Evolutionary conservation across 2,888 invertebrate genomes (phyloP).

Genomic region (Stenolophus ochropezus): DNA sequence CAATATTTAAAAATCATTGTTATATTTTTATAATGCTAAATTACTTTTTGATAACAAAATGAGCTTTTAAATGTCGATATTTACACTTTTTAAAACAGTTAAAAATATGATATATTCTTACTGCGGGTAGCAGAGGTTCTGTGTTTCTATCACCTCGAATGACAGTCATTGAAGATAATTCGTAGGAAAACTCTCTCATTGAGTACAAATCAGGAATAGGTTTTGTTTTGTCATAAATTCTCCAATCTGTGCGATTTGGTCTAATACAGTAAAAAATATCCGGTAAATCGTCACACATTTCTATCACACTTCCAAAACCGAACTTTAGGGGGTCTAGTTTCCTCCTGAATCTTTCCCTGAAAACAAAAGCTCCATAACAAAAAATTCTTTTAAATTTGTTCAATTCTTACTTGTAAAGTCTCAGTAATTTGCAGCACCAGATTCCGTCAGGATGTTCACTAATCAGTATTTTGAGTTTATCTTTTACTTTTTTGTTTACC

Average conservation of each 20-base stretch:
- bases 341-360: slow-evolving; percentile 66
- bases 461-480: slow-evolving; percentile 69
- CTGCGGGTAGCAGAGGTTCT: slow-evolving; percentile 61
- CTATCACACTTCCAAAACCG: slow-evolving; percentile 68
- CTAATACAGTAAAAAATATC: slow-evolving; percentile 68
- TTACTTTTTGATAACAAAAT: no score
- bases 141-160: not conserved
- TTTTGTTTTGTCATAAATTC: slow-evolving; percentile 68
- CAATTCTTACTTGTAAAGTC: slow-evolving; percentile 72
- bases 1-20: no score
- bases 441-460: slow-evolving; percentile 72
- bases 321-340: slow-evolving; percentile 67
- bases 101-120: not conserved
- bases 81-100: not conserved
- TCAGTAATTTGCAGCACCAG: slow-evolving; percentile 73
- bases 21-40: no score
- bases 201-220: slow-evolving; percentile 65
- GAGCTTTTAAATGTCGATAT: no score
- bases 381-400: no score
- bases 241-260: slow-evolving; percentile 68
- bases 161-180: not conserved
- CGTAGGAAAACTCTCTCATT: slow-evolving; percentile 30
- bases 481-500: slow-evolving; percentile 67
- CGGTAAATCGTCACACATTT: slow-evolving; percentile 68
- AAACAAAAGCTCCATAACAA: slow-evolving; percentile 58